A percentile compares a stretch with the other conserved stretches of the same genome.
phyloP scores from a whole-genome alignment of 2,888 invertebrate species.

The Eurytoma adleriae region DNA sequence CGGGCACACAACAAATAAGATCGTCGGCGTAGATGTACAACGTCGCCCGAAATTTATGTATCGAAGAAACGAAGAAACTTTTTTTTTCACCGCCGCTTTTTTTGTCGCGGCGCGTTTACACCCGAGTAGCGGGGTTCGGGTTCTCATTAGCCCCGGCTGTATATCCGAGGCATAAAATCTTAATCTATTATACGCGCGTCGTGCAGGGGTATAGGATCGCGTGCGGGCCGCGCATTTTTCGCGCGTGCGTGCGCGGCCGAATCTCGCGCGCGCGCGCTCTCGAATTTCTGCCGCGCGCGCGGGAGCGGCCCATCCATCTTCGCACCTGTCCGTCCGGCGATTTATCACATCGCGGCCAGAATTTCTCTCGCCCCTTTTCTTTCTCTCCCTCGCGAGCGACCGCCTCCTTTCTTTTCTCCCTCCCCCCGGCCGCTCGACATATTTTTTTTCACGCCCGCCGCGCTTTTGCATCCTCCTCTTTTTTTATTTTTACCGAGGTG shows the following conservation, averaged over 20 bases:
- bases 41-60: conserved; percentile 37
- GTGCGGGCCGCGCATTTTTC: neutral
- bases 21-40: neutral
- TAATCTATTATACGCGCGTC: conserved; percentile 23
- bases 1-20: neutral
- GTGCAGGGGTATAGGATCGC: neutral
- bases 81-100: neutral
- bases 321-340: conserved; percentile 55
- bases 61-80: conserved; percentile 18
- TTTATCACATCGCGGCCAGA: conserved; percentile 42
- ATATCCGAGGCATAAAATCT: conserved; percentile 31
- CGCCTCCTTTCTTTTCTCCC: neutral
- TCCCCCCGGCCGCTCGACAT: no score
- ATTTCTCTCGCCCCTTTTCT: conserved; percentile 8
- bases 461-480: no score
- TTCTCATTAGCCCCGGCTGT: conserved; percentile 12
- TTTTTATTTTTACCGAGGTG: no score
- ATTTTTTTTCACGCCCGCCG: no score
- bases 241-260: conserved; percentile 12
- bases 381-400: neutral
- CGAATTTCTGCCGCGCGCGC: conserved; percentile 20
- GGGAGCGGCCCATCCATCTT: conserved; percentile 47
- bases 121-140: conserved; percentile 10
- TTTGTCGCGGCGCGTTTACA: conserved; percentile 8
- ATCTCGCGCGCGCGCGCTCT: conserved; percentile 29